Conservation (phyloP, 2,113 vertebrate genomes). For the Malurus melanocephalus region DNA sequence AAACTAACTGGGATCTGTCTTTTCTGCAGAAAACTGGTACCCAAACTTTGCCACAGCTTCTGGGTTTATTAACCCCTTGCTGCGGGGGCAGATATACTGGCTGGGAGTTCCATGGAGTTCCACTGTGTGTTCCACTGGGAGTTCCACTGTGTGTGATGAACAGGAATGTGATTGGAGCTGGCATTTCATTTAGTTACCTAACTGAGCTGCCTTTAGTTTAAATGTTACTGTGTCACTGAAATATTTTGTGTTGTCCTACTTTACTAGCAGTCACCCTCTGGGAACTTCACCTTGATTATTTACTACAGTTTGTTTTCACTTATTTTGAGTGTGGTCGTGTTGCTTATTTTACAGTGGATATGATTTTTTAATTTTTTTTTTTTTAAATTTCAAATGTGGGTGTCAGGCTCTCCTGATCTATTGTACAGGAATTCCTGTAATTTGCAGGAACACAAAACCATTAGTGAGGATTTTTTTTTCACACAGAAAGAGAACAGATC, state of each 20-base stretch:
- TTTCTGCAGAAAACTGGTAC: neutral
- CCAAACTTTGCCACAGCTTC: neutral
- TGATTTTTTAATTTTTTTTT: neutral
- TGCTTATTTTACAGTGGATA: neutral
- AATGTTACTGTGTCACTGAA: neutral
- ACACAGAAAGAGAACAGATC: neutral
- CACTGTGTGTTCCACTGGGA: too few relatives aligned
- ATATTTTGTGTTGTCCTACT: neutral
- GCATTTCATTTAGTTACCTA: neutral
- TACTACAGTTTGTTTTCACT: neutral
- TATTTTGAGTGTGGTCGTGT: neutral
- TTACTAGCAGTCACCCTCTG: neutral
- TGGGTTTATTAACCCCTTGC: neutral
- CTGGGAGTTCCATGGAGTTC: neutral
- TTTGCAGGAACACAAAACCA: constrained; percentile 25
- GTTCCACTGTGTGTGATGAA: neutral
- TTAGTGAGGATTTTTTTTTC: neutral
- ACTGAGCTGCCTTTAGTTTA: neutral
- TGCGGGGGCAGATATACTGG: neutral
- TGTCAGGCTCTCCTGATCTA: neutral
- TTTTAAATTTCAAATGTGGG: neutral
- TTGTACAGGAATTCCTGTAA: constrained; percentile 49
- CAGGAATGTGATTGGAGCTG: neutral
- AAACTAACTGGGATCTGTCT: neutral
- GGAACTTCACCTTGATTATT: neutral